Evolutionary conservation across 2,888 invertebrate species (phyloP).

Genomic region (Oegoconia quadripuncta): DNA sequence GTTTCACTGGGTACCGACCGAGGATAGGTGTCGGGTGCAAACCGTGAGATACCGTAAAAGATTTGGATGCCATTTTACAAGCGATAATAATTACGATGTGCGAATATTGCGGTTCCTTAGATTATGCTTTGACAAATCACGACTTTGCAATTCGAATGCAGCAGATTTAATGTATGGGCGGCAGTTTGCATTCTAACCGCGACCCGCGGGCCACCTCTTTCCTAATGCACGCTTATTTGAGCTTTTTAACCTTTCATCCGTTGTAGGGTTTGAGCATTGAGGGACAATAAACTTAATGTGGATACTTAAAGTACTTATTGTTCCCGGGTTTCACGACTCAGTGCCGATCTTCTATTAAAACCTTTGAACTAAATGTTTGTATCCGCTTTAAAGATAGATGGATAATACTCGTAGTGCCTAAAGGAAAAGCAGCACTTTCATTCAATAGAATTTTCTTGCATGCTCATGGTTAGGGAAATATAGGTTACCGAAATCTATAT

Average conservation of each 20-base stretch:
- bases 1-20: background rate
- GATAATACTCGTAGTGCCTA: too few relatives aligned
- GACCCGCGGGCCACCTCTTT: slow-evolving; percentile 78
- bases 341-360: too few relatives aligned
- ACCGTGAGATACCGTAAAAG: slow-evolving; percentile 54
- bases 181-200: slow-evolving; percentile 78
- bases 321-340: slow-evolving; percentile 4
- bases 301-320: slow-evolving; percentile 45
- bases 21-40: slow-evolving; percentile 25
- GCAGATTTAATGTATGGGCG: slow-evolving; percentile 79
- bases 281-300: slow-evolving; percentile 69
- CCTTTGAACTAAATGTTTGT: too few relatives aligned
- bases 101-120: slow-evolving; percentile 77
- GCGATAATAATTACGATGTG: slow-evolving; percentile 79
- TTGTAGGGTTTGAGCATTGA: slow-evolving; percentile 69
- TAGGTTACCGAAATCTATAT: too few relatives aligned
- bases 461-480: too few relatives aligned
- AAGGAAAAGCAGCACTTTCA: too few relatives aligned
- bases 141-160: slow-evolving; percentile 79
- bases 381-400: too few relatives aligned
- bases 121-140: slow-evolving; percentile 80
- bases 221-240: slow-evolving; percentile 79
- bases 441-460: too few relatives aligned
- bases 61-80: slow-evolving; percentile 72
- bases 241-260: slow-evolving; percentile 78